Evolutionary conservation across 2,113 vertebrate genomes (phyloP), one percentile per base, ranked within the genome.

Genomic region (Neotoma lepida): DNA sequence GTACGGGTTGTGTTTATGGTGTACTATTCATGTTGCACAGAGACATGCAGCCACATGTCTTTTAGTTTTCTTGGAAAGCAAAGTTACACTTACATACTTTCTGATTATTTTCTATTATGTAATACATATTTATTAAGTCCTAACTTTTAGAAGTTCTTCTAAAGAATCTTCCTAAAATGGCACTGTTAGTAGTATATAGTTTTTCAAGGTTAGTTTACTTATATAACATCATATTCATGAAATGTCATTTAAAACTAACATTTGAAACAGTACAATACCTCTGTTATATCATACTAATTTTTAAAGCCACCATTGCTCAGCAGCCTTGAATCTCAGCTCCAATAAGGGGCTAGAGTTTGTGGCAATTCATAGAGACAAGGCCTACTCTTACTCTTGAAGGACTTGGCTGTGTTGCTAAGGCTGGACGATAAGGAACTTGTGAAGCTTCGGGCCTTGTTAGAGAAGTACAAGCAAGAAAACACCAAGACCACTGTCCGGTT

Each of bases 391-490:
- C 0, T 41, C 90, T 97, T 98, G 73, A 94, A 99, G 98, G 98
- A 98, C 41, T 97, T 98, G 96, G 98, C 98, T 82, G 96, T 96
- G 73, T 95, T 98, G 66, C 97, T 99, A 88, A 97, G 98, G 0
- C 98, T 99, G 73, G 97, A 99, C 9, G 98, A 99, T 68, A 98
- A 98, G 2, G 99, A 99, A 56, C 97, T 99, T 82, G 96, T 96
- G 20, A 99, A 98, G 18, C 98, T 99, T 13, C 97, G 97, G 84
- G 96, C 97, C 3, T 97, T 99, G 33, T 90, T 99, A 85, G 98
- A 98, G 87, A 99, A 98, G 63, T 99, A 99, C 70, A 98, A 98
- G 39, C 98, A 98, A 93, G 98, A 99, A 91, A 98, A 97, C 89
- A 96, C 97, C 2, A 98, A 98, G 92, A 97, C 97, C 33, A 87